phyloP scores from a whole-genome alignment of 2,113 vertebrate species.

The Cromileptes altivelis region DNA sequence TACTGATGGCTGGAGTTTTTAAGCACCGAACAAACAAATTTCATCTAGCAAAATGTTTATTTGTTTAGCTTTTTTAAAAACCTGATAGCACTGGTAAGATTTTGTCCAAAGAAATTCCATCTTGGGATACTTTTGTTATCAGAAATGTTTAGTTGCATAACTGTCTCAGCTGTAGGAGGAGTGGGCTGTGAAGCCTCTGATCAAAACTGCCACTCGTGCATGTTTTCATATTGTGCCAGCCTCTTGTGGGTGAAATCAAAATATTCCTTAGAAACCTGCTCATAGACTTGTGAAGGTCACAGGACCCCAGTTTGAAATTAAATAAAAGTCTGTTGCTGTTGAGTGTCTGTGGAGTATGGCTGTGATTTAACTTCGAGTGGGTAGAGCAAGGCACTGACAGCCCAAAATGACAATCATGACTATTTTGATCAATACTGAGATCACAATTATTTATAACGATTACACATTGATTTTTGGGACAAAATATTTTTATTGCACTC shows the following conservation, averaged over 20 bases:
- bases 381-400: too few species aligned
- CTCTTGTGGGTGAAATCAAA: background rate
- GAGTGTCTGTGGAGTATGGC: background rate
- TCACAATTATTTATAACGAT: too few species aligned
- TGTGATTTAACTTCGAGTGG: background rate
- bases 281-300: background rate
- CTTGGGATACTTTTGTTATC: slow-evolving; percentile 12
- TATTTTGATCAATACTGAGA: too few species aligned
- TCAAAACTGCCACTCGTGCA: slow-evolving; percentile 40
- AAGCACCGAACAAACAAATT: background rate
- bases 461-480: too few species aligned
- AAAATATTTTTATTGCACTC: too few species aligned
- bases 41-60: background rate
- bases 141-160: slow-evolving; percentile 35
- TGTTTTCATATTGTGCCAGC: background rate
- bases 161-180: slow-evolving; percentile 54
- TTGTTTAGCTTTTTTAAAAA: background rate
- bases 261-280: background rate
- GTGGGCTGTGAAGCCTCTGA: slow-evolving; percentile 47
- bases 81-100: background rate
- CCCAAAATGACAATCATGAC: too few species aligned
- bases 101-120: background rate
- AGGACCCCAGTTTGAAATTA: background rate
- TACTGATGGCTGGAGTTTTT: background rate
- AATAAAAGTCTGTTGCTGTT: background rate